Conservation (phyloP, 2,113 vertebrate species). For the Notothenia rossii region DNA sequence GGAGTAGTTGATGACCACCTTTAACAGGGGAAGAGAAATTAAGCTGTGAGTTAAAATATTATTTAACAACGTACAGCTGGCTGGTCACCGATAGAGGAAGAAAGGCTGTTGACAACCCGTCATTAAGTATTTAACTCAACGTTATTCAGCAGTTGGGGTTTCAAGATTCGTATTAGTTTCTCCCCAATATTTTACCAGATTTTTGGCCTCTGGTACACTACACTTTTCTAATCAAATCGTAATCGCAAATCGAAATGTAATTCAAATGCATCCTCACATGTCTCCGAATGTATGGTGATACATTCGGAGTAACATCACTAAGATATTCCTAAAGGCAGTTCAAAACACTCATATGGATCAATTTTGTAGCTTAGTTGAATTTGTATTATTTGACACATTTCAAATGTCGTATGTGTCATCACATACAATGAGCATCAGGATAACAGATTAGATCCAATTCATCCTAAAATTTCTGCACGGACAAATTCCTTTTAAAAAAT, state of each 20-base stretch:
- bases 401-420: no score
- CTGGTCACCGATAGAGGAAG: background rate
- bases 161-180: background rate
- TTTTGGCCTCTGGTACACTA: background rate
- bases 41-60: constrained; percentile 1
- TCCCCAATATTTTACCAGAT: background rate
- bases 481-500: constrained; percentile 15
- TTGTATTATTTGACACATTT: no score
- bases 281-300: no score
- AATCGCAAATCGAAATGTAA: no score
- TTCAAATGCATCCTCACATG: background rate
- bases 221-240: no score
- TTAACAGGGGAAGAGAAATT: background rate
- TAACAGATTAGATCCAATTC: background rate
- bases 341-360: no score
- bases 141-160: background rate
- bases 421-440: no score
- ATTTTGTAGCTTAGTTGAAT: no score
- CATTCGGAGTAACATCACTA: no score
- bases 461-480: background rate
- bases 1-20: constrained; percentile 99
- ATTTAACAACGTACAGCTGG: constrained; percentile 7
- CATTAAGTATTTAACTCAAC: background rate
- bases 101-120: background rate
- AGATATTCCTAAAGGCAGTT: no score